These are phyloP conservation scores for Clarias pachynema DNA, from an alignment of 2,797 vertebrate species.

Conservation along the genomic window DNA sequence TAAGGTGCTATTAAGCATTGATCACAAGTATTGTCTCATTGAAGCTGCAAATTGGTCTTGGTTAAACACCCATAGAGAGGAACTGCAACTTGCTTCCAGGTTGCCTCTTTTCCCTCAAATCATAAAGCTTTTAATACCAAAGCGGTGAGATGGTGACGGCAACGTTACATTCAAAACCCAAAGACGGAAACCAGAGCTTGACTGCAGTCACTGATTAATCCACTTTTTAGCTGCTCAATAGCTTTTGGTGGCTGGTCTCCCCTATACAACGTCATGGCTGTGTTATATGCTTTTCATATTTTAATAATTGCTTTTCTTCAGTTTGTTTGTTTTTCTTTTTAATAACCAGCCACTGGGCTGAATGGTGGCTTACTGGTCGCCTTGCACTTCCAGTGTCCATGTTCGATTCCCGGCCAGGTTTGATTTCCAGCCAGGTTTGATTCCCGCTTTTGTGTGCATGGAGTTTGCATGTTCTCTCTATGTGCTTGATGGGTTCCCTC, in stretches of 20 bases:
- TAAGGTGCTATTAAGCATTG: slow-evolving; percentile 82
- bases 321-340: background rate
- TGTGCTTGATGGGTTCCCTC: too few species aligned
- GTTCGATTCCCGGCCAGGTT: too few species aligned
- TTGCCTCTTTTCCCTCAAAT: slow-evolving; percentile 33
- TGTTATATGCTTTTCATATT: background rate
- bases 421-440: too few species aligned
- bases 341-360: background rate
- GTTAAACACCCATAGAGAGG: slow-evolving; percentile 77
- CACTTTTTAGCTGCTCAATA: background rate
- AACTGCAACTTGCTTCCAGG: slow-evolving; percentile 42
- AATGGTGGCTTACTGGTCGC: too few species aligned
- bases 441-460: too few species aligned
- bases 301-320: background rate
- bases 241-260: background rate
- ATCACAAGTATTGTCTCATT: slow-evolving; percentile 84
- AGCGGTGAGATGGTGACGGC: background rate
- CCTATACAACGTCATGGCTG: background rate
- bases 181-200: background rate
- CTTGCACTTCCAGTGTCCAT: too few species aligned
- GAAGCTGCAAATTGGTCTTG: slow-evolving; percentile 79
- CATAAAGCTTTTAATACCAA: background rate
- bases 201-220: background rate
- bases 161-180: background rate
- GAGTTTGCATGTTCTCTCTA: too few species aligned